phyloP scores from a whole-genome alignment of 2,888 invertebrate genomes.

The Uloborus plumipes region DNA sequence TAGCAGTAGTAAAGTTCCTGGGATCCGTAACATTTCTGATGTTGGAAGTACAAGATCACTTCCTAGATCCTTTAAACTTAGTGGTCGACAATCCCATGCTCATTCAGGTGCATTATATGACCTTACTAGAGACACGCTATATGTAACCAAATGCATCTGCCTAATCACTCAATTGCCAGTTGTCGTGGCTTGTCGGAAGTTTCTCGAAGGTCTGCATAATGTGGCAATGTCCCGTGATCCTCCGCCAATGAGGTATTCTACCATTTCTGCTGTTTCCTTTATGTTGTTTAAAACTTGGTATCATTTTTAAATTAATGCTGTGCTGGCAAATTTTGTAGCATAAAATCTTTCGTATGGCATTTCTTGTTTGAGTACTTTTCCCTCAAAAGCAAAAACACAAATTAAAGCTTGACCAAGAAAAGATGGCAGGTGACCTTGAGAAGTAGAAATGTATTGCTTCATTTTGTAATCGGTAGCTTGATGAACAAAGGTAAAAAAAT shows the following conservation, averaged over 20 bases:
- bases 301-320: too few species aligned
- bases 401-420: too few species aligned
- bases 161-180: constrained; percentile 92
- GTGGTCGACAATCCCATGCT: constrained; percentile 46
- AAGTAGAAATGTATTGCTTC: too few species aligned
- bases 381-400: too few species aligned
- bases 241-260: constrained; percentile 67
- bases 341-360: too few species aligned
- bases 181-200: constrained; percentile 84
- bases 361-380: too few species aligned
- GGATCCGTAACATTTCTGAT: constrained; percentile 68
- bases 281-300: too few species aligned
- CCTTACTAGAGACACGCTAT: constrained; percentile 91
- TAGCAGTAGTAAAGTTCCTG: constrained; percentile 80
- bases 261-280: too few species aligned
- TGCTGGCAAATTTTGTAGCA: too few species aligned
- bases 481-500: too few species aligned
- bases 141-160: constrained; percentile 94
- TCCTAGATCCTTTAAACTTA: constrained; percentile 88
- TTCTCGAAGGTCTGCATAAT: constrained; percentile 90
- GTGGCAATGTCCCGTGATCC: constrained; percentile 72
- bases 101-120: constrained; percentile 78
- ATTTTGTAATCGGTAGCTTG: too few species aligned
- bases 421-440: too few species aligned
- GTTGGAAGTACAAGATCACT: constrained; percentile 82